Base-by-base conservation (phyloP, 2,888 invertebrate genomes). In the Drosophila histrio region DNA sequence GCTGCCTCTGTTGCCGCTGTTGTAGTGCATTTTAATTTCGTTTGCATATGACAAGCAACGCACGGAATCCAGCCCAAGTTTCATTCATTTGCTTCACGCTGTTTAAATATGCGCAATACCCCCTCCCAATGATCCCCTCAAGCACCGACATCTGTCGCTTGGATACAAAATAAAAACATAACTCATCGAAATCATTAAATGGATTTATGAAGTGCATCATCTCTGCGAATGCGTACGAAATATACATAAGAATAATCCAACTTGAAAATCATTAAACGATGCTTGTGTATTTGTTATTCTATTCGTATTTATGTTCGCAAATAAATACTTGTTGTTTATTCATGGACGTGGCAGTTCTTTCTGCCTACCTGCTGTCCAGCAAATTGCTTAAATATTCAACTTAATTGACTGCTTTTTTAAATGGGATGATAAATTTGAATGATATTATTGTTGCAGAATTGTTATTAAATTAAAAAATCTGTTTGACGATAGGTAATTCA, bases 11-110 rank as follows among this genome's bases (percentile, higher is more conserved):
- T 39, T 17, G 24, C 41, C 19, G 22, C 38, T 66, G 79, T 61
- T 87, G 83, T 79, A 84, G 87, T 87, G 83, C 88, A 84, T 87
- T 84, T 84, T 84, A 84, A 84, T 84, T 84, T 87, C 73, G 87
- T 84, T 84, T 84, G 83, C 83, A 87, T 87, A 84, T 85, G 83
- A 84, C 83, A 85, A 77, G 79, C 77, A 75, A 70, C 75, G 79
- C 56, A 49, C 66, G 87, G 88, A 75, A 85, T 86, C 52, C 86
- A 68, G 76, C 47, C 61, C 68, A 72, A 82, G 54, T 75, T 78
- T 75, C 76, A 82, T 82, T 87, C 88, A 82, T 87, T 82, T 85
- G 88, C 68, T 66, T 63, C 64, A 58, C 57, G 67, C 77, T 82
- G 59, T 67, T 83, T 83, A 82, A 83, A 86, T 82, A 83, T 83